Evolutionary conservation across 2,888 invertebrate species (phyloP), one percentile per base, ranked within the genome.

Genomic region (Neria commutata): DNA sequence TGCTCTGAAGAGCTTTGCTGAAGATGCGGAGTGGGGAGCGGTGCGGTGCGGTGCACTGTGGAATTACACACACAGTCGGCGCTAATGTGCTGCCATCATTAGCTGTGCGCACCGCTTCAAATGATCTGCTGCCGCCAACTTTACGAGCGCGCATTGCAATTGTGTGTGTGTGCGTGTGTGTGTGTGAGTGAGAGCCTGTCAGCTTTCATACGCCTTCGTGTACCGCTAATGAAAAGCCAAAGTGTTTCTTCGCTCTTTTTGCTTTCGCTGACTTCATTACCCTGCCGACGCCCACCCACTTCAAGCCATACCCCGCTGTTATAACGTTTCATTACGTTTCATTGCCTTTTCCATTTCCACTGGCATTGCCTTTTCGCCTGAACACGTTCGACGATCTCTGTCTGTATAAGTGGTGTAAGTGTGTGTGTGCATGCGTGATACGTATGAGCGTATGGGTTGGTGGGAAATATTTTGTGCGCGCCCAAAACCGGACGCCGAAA

Each of bases 11-110:
- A n/a, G n/a, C 23, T 11, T 45, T 5, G 25, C n/a, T 29, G 42
- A 57, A 14, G 34, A 26, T 56, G 48, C 37, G 21, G 33, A 50
- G 19, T 29, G 25, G 49, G 33, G 40, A 37, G 54, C 50, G 51
- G 34, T n/a, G n/a, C n/a, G n/a, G n/a, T n/a, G n/a, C n/a, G n/a
- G n/a, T n/a, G n/a, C n/a, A n/a, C n/a, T n/a, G n/a, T n/a, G 24
- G 57, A 21, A 62, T 52, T 57, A 58, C 57, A 48, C 51, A 42
- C 50, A 57, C 57, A 52, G 55, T 52, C 54, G 56, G 42, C 55
- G 56, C 37, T 56, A 53, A 62, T 54, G 37, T 62, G 37, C 51
- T 50, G 50, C 46, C 56, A 47, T 48, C 45, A 46, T 61, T 29
- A 26, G 14, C 8, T 19, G 33, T 49, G 42, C 23, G 46, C 40